phyloP scores from a whole-genome alignment of 2,113 vertebrate species.

The Illadopsis cleaveri region DNA sequence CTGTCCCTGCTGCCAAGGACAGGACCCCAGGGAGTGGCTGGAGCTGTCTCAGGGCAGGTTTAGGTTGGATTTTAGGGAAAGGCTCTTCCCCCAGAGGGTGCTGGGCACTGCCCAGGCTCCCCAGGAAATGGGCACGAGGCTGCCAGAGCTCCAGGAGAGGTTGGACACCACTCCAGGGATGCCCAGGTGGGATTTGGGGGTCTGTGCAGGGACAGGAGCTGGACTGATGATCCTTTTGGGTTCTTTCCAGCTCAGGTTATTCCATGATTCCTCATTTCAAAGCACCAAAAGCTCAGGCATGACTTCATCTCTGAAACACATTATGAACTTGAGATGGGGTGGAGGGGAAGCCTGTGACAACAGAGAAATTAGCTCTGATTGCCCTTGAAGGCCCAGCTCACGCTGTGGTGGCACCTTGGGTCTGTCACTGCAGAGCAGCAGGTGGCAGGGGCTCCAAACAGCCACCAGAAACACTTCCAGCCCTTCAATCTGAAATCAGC shows the following conservation, averaged over 20 bases:
- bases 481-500: not conserved
- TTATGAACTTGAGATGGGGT: fast-evolving
- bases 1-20: not conserved
- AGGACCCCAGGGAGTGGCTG: not conserved
- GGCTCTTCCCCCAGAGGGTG: not conserved
- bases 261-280: not conserved
- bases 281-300: not conserved
- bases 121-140: not conserved
- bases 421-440: not conserved
- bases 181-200: not conserved
- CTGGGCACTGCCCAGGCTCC: not conserved
- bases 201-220: not conserved
- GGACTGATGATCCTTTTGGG: not conserved
- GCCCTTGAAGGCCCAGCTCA: not conserved
- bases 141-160: not conserved
- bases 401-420: not conserved
- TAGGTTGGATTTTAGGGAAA: not conserved
- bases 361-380: not conserved
- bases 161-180: not conserved
- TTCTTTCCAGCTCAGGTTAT: not conserved
- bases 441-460: not conserved
- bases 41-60: fast-evolving
- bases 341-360: not conserved
- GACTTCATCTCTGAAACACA: not conserved
- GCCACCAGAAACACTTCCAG: not conserved